Evolutionary conservation across 92 coral and sea anemone species (phyloP).

Genomic region (Metridium senile): DNA sequence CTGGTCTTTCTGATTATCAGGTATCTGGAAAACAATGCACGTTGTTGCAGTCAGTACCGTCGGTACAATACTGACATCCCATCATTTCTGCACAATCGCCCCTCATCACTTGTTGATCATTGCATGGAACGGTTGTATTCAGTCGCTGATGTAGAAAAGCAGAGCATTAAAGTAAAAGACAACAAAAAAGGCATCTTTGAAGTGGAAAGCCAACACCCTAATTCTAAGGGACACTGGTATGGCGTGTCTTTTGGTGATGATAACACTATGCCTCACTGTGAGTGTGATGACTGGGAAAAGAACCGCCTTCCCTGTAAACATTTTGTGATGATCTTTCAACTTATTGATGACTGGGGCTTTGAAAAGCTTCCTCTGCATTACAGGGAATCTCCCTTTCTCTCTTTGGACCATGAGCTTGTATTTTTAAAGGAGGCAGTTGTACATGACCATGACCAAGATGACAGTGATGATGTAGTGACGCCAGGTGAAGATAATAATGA

Average conservation of each 20-base stretch:
- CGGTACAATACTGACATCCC: conserved; percentile 39
- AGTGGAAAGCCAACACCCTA: not conserved
- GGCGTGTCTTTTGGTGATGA: conserved; percentile 21
- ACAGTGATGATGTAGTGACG: no score
- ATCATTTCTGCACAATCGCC: conserved; percentile 49
- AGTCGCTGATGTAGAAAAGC: conserved; percentile 6
- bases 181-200: not conserved
- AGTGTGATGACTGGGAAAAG: conserved; percentile 43
- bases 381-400: conserved; percentile 37
- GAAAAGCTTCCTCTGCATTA: conserved; percentile 41
- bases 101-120: conserved; percentile 29
- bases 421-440: no score
- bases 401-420: no score
- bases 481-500: no score
- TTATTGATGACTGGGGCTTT: conserved; percentile 9
- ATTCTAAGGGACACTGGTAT: not conserved
- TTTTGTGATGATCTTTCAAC: conserved; percentile 32
- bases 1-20: not conserved
- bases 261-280: conserved; percentile 32
- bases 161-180: not conserved
- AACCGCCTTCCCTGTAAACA: conserved; percentile 45
- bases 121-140: conserved; percentile 30
- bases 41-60: conserved; percentile 19
- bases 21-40: conserved; percentile 6
- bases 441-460: no score